Evolutionary conservation across 2,888 invertebrate species (phyloP), one percentile per base, ranked within the genome.

Genomic region (Erynnis tages): DNA sequence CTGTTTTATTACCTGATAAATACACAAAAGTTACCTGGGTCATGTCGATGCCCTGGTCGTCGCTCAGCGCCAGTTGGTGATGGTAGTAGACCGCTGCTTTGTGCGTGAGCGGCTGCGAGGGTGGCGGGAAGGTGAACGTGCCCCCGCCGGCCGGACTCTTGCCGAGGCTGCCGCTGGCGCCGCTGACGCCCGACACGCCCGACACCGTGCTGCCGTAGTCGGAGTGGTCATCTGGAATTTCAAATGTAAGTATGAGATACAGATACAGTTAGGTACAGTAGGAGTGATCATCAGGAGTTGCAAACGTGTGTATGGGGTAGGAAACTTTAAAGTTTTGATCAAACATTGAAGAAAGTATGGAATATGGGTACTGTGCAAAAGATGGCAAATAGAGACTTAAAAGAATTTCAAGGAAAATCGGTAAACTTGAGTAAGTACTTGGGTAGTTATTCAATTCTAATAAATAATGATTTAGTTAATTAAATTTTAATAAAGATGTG

Each of bases 21-120:
- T n/a, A n/a, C n/a, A n/a, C n/a, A n/a, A n/a, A n/a, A n/a, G n/a
- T 35, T 49, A 94, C 94, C 91, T 95, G 95, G 59, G 95, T 95
- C 92, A 95, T 93, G 84, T 96, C 96, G 69, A 96, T 96, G 57
- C 96, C 96, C 84, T 96, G 96, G 79, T 96, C 96, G 78, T 96
- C 96, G 73, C 95, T 94, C 56, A 96, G 88, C 55, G 95, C 94
- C 63, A 95, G 91, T 81, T 95, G 95, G 66, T 95, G 95, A 68
- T 95, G 94, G 82, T 95, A 95, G 75, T 93, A 94, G 1, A 94
- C 94, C 0, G 94, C 94, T 0, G 93, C 93, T 69, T 94, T 94
- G 71, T 94, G 94, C 2, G 94, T 94, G 63, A 94, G 91, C 2
- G 93, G 93, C 67, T 92, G 92, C 57, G 91, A 90, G 32, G 93